Conservation (phyloP, 2,113 vertebrate genomes). For the rat (Rattus norvegicus) region DNA sequence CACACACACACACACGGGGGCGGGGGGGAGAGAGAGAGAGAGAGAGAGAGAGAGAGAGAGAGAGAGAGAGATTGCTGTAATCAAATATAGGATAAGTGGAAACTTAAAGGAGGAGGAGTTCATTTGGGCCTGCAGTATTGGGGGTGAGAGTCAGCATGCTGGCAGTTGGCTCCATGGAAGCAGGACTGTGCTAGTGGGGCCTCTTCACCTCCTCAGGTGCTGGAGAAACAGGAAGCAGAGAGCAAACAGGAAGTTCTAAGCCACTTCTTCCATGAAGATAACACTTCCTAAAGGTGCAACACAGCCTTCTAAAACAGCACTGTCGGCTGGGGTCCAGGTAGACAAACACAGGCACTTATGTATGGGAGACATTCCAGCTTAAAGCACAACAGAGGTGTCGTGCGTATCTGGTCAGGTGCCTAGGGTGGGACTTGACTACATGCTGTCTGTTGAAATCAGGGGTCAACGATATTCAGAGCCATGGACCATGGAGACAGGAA, state of each 20-base stretch:
- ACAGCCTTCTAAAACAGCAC: background rate
- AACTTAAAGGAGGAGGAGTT: background rate
- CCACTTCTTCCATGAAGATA: background rate
- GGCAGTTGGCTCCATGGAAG: background rate
- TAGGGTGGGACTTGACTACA: background rate
- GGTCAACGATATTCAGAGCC: background rate
- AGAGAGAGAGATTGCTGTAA: background rate
- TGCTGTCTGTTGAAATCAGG: too few species aligned
- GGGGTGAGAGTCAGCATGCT: background rate
- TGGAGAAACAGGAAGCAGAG: background rate
- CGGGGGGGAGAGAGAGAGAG: too few species aligned
- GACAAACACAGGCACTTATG: background rate
- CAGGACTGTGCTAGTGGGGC: too few species aligned
- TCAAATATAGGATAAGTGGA: background rate
- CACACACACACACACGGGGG: too few species aligned
- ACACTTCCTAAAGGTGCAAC: too few species aligned
- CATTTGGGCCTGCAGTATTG: too few species aligned
- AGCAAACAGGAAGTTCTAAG: background rate
- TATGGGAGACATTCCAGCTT: background rate
- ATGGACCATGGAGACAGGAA: background rate
- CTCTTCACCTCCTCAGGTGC: too few species aligned
- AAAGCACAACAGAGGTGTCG: background rate
- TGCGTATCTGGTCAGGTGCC: background rate
- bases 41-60: too few species aligned
- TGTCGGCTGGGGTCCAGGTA: background rate